These are phyloP conservation scores for Sebastes variabilis DNA, from an alignment of 2,797 vertebrate species.

Conservation along the genomic window DNA sequence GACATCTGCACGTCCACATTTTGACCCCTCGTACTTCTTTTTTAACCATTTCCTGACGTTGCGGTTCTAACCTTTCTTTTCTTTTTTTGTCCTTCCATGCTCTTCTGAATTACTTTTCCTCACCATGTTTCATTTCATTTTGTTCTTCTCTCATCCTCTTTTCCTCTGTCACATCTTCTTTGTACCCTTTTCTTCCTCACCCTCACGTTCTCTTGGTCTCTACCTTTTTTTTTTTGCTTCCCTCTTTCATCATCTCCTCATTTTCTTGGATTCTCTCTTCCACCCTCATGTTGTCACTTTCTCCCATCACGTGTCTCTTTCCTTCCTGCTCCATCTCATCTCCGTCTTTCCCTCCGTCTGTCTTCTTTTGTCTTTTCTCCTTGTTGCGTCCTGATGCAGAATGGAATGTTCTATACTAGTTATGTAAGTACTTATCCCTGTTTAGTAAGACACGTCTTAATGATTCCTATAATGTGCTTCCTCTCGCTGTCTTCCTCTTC, in stretches of 20 bases:
- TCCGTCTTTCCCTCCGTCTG: constrained; percentile 9
- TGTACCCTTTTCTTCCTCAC: neutral
- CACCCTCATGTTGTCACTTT: neutral
- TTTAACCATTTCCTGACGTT: neutral
- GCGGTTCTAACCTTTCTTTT: neutral
- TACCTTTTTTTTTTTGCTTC: neutral
- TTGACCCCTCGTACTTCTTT: neutral
- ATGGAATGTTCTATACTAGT: constrained; percentile 93
- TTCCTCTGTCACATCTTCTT: too few species aligned
- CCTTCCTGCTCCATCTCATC: neutral
- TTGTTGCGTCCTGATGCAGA: constrained; percentile 84
- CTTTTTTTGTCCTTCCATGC: neutral
- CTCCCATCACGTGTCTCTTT: neutral
- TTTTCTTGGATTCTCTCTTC: neutral
- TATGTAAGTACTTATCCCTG: constrained; percentile 89
- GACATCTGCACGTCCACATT: constrained; percentile 28
- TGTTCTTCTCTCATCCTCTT: neutral
- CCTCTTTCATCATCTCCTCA: constrained; percentile 29
- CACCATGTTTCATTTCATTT: neutral
- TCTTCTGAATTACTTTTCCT: neutral
- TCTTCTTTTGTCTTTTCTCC: constrained; percentile 51
- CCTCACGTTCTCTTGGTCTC: neutral
- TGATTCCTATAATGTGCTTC: constrained; percentile 18
- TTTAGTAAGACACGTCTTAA: constrained; percentile 45
- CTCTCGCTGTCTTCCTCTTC: constrained; percentile 4